phyloP scores from a whole-genome alignment of 2,888 invertebrate species.

The Mythimna impura region DNA sequence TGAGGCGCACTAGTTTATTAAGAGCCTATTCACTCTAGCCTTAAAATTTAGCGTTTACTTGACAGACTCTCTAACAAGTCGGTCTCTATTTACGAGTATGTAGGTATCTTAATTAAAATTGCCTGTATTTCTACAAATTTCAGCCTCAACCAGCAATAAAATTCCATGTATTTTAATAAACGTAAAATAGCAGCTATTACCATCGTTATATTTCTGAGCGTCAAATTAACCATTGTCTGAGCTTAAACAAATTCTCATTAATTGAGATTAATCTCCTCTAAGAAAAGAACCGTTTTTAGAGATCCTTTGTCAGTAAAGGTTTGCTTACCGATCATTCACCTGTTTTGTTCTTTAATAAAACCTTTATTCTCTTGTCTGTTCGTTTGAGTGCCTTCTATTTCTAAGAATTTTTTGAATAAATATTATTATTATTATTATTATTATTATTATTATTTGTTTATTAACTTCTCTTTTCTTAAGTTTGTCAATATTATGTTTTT shows the following conservation, averaged over 20 bases:
- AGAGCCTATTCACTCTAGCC: too few species aligned
- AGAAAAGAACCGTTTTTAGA: constrained; percentile 44
- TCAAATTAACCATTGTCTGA: constrained; percentile 60
- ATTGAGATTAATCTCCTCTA: constrained; percentile 51
- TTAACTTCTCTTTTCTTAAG: background rate
- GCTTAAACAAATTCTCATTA: constrained; percentile 60
- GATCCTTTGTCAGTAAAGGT: constrained; percentile 27
- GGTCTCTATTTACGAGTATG: too few species aligned
- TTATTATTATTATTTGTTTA: too few species aligned
- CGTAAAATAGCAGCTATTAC: constrained; percentile 11
- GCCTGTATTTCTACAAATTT: constrained; percentile 1
- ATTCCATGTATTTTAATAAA: constrained; percentile 41
- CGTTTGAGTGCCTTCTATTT: background rate
- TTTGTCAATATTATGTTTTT: background rate
- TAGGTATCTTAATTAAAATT: background rate
- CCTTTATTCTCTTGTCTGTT: background rate
- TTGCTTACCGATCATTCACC: constrained; percentile 15
- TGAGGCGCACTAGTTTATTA: too few species aligned
- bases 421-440: too few species aligned
- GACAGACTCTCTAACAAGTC: too few species aligned
- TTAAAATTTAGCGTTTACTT: too few species aligned
- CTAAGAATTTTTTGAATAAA: too few species aligned
- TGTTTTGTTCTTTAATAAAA: background rate
- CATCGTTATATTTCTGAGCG: constrained; percentile 30
- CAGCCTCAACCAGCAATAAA: constrained; percentile 18